phyloP scores from a whole-genome alignment of 2,888 invertebrate species.

The Limnephilus auricula region DNA sequence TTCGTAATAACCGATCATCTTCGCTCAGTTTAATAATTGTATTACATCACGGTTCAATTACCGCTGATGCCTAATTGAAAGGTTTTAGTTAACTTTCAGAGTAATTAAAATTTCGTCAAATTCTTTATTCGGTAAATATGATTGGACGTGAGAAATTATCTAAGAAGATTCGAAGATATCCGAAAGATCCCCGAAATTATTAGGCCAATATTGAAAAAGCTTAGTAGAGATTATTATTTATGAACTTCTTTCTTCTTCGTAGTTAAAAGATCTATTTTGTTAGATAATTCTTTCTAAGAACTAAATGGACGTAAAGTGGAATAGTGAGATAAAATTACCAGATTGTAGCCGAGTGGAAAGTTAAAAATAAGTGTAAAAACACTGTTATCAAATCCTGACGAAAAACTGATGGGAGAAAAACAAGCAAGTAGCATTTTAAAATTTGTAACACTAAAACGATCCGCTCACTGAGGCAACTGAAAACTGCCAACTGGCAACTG shows the following conservation, averaged over 20 bases:
- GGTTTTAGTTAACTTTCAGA: neutral
- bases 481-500: no score
- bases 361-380: neutral
- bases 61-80: neutral
- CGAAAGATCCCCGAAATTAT: neutral
- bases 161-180: neutral
- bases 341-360: no score
- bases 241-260: neutral
- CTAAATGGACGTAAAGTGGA: no score
- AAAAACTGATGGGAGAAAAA: neutral
- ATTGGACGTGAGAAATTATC: neutral
- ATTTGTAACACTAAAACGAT: no score
- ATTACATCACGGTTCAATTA: neutral
- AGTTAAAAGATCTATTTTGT: neutral
- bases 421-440: no score
- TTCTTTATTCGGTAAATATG: neutral
- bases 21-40: conserved; percentile 15
- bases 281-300: neutral
- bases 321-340: no score
- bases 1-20: neutral
- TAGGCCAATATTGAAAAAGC: no score
- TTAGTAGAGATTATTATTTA: neutral
- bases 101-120: conserved; percentile 21
- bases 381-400: neutral
- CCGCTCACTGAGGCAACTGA: no score